Evolutionary conservation across 37 sponge, comb jelly and placozoan genomes (phyloP), one percentile per base, ranked within the genome.

Genomic region (Mnemiopsis leidyi): DNA sequence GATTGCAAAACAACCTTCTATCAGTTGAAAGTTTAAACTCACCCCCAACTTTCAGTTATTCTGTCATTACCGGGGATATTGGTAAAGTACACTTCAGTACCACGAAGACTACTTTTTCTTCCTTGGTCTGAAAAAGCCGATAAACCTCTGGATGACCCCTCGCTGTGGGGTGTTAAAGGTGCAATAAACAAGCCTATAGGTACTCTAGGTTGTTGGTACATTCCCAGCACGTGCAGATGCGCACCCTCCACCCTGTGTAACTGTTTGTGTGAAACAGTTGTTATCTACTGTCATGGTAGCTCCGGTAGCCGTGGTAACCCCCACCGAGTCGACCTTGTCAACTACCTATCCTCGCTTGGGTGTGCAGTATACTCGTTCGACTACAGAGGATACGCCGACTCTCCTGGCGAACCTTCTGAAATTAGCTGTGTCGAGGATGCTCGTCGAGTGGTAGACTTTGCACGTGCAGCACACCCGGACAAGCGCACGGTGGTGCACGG

Each of bases 301-400:
- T 71, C 75, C 5, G 75, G 75, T 3, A 23, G n/a, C 3, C 75
- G 75, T 71, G 75, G 30, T 71, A 71, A 71, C 30, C 30, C 5
- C 2, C 20, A 71, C 75, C 75, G 75, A 5, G 75, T 71, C 2
- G 75, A 71, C 75, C 30, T 71, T 13, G 75, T 71, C 5, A 71
- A 28, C 25, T 71, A 29, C 75, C 75, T 71, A 5, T 5, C 75
- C 75, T n/a, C 25, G 21, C 75, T 71, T 23, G 75, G 75, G 25
- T 71, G 25, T 28, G 30, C 75, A 7, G 75, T 71, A 5, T 71
- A 71, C 75, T 71, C 75, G 3, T 71, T 71, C 75, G 75, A 71
- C 20, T 71, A 71, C 75, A 71, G 75, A 18, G 75, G 75, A 3
- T 71, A 71, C 30, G 75, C 75, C 3, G 75, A 71, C 75, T 71